phyloP scores from a whole-genome alignment of 2,888 invertebrate genomes.

The Eristalinus sepulchralis region DNA sequence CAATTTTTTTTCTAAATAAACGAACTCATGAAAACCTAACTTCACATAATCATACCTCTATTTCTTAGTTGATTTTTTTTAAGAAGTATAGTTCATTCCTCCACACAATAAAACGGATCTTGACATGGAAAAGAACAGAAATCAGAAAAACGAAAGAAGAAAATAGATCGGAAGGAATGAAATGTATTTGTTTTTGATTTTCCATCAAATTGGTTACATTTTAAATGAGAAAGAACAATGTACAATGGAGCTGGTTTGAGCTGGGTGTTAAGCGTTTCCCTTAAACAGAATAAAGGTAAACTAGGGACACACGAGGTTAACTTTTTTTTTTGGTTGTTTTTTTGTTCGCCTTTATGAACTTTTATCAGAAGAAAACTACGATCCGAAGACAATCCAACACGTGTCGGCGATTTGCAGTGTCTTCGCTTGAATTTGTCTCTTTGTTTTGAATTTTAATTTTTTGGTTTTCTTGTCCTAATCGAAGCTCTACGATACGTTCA shows the following conservation, averaged over 20 bases:
- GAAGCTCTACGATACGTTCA: constrained; percentile 80
- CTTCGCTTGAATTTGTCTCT: background rate
- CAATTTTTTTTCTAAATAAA: constrained; percentile 19
- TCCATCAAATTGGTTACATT: constrained; percentile 51
- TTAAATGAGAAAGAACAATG: constrained; percentile 20
- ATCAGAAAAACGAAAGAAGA: constrained; percentile 9
- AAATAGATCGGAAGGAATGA: background rate
- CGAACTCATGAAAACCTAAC: constrained; percentile 24
- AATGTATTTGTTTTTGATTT: constrained; percentile 53
- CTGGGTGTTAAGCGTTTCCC: constrained; percentile 60
- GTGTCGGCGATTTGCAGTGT: background rate
- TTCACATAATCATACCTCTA: constrained; percentile 54
- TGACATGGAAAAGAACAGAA: constrained; percentile 34
- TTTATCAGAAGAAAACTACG: background rate
- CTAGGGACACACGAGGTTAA: constrained; percentile 20
- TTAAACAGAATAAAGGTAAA: constrained; percentile 18
- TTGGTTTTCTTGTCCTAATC: constrained; percentile 74
- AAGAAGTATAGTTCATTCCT: constrained; percentile 36
- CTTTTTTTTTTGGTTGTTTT: background rate
- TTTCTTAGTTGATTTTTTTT: constrained; percentile 69
- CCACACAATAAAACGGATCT: constrained; percentile 46
- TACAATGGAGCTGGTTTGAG: constrained; percentile 64
- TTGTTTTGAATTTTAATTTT: constrained; percentile 5
- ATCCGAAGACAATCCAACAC: background rate
- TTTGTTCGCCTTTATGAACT: background rate